phyloP scores from a whole-genome alignment of 2,113 vertebrate species.

The Zapornia atra region DNA sequence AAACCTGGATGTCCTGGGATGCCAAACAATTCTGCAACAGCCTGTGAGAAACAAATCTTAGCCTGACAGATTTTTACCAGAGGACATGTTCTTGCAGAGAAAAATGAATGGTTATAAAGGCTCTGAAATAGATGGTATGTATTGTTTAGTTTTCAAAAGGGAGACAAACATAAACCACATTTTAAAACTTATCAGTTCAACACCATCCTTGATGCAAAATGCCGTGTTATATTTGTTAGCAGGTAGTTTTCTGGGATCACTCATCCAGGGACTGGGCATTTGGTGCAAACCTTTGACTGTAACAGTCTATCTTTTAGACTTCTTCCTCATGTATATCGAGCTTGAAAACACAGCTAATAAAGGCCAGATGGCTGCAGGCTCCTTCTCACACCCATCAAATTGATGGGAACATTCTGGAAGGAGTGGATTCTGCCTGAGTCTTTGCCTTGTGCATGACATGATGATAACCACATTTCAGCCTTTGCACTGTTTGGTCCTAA shows the following conservation, averaged over 20 bases:
- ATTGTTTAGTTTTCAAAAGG: background rate
- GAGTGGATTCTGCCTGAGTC: background rate
- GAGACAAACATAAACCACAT: background rate
- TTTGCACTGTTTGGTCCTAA: conserved; percentile 16
- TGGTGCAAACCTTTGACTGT: background rate
- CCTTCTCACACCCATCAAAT: conserved; percentile 41
- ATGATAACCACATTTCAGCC: conserved; percentile 38
- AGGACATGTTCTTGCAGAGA: background rate
- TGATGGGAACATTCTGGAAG: conserved; percentile 15
- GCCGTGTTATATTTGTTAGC: background rate
- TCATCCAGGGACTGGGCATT: background rate
- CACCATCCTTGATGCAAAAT: background rate
- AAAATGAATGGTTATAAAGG: background rate
- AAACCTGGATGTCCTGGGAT: background rate
- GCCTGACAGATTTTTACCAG: background rate
- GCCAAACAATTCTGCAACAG: background rate
- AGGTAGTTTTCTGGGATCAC: background rate
- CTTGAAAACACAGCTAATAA: conserved; percentile 48
- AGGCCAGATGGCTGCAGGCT: conserved; percentile 66
- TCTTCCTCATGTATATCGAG: conserved; percentile 2
- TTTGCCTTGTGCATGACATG: conserved; percentile 13
- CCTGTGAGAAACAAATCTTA: background rate
- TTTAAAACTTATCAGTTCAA: background rate
- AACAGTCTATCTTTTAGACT: background rate
- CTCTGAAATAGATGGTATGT: background rate